A percentile compares a stretch with the other conserved stretches of the same genome.
Evolutionary conservation across 2,797 vertebrate genomes (phyloP).

Genomic region (Malacoraja senta): DNA sequence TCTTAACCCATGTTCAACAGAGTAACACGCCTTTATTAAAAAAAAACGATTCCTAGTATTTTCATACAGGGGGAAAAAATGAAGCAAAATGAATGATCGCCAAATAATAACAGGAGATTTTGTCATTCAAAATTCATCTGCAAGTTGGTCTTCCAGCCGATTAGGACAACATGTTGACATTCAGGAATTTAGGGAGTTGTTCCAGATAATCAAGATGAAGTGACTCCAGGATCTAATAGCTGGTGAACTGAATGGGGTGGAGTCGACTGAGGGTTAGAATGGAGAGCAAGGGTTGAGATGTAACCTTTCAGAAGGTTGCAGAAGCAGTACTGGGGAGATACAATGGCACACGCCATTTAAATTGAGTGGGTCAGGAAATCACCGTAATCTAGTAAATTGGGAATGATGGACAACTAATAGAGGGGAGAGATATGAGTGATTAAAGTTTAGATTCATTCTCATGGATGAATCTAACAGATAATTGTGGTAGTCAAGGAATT

Average conservation of each 20-base stretch:
- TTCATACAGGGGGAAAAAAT: not conserved
- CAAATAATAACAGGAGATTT: not conserved
- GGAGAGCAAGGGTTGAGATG: not conserved
- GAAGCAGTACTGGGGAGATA: not conserved
- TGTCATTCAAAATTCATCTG: not conserved
- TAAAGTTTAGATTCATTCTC: no score
- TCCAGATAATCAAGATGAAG: not conserved
- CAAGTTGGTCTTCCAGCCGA: not conserved
- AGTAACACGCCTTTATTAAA: not conserved
- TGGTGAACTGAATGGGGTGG: not conserved
- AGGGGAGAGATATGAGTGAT: no score
- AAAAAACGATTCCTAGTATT: not conserved
- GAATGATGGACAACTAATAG: not conserved
- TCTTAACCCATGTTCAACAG: not conserved
- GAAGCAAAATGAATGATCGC: not conserved
- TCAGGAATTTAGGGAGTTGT: not conserved
- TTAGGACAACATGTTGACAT: not conserved
- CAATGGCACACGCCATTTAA: not conserved
- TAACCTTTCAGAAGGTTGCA: not conserved
- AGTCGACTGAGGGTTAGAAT: not conserved
- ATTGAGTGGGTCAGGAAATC: not conserved
- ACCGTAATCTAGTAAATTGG: not conserved
- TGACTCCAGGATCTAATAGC: no score
- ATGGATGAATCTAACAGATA: no score
- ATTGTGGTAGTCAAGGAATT: not conserved